phyloP scores from a whole-genome alignment of 2,113 vertebrate genomes.

The Syngnathus typhle region DNA sequence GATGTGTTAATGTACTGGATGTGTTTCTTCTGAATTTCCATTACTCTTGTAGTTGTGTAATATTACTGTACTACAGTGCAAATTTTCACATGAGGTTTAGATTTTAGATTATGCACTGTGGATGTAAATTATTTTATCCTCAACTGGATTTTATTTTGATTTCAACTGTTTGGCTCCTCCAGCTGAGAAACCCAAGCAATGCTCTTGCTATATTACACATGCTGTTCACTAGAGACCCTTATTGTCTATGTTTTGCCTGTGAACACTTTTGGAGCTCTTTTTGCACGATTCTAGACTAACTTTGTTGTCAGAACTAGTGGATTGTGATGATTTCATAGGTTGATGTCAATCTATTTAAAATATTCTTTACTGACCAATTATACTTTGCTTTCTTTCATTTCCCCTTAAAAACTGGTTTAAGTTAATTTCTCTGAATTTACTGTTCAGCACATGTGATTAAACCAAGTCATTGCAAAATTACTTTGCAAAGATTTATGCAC shows the following conservation, averaged over 20 bases:
- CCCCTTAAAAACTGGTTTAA: background rate
- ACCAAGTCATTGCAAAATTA: background rate
- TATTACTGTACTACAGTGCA: background rate
- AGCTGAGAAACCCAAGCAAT: background rate
- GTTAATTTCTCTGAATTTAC: background rate
- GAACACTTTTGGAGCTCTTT: background rate
- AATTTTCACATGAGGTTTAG: background rate
- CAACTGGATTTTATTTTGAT: background rate
- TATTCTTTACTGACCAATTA: background rate
- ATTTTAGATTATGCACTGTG: background rate
- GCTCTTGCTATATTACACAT: constrained; percentile 23
- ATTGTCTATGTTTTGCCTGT: constrained; percentile 17
- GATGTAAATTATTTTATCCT: background rate
- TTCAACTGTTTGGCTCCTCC: background rate
- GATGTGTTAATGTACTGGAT: background rate
- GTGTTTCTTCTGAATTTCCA: constrained; percentile 5
- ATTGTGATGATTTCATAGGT: background rate
- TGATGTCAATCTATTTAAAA: background rate
- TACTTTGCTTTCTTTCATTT: background rate
- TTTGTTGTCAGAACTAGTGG: background rate
- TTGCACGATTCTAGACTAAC: background rate
- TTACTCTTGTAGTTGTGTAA: background rate
- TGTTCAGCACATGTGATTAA: background rate
- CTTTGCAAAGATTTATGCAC: background rate
- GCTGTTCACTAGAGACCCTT: constrained; percentile 36